Percentiles rank a stretch among this genome's conserved stretches.
Conservation (phyloP, 1,140 invertebrate genomes). For the Trichonephila inaurata region DNA sequence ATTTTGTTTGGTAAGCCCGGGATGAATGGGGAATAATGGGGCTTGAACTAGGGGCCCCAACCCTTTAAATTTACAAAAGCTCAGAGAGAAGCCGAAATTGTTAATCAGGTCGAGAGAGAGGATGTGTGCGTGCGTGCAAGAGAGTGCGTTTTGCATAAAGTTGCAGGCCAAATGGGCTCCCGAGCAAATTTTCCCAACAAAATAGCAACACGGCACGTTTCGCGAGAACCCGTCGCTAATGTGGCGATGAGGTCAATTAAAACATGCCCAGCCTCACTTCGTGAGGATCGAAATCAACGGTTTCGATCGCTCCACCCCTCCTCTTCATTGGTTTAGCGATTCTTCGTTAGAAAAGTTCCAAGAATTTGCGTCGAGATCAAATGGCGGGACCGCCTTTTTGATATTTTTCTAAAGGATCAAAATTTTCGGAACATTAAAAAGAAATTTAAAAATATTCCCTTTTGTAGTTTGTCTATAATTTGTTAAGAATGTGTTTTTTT, state of each 20-base stretch:
- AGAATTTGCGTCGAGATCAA: neutral
- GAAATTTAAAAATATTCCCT: too few relatives aligned
- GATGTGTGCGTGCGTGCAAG: slow-evolving; percentile 13
- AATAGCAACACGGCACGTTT: slow-evolving; percentile 57
- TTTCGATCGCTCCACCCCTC: neutral
- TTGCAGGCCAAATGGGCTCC: neutral
- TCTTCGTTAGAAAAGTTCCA: neutral
- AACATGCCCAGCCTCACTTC: neutral
- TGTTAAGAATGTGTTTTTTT: too few relatives aligned
- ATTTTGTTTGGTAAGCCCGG: slow-evolving; percentile 48
- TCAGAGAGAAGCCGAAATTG: slow-evolving; percentile 56
- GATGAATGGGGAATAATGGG: slow-evolving; percentile 50
- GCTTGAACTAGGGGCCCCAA: neutral
- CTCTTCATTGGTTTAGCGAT: slow-evolving; percentile 2
- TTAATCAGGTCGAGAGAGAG: slow-evolving; percentile 41
- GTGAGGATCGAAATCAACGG: neutral
- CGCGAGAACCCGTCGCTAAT: slow-evolving; percentile 43
- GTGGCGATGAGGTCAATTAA: slow-evolving; percentile 61
- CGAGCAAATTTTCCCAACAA: neutral
- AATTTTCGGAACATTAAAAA: too few relatives aligned
- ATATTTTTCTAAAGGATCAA: neutral
- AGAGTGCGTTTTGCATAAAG: slow-evolving; percentile 53
- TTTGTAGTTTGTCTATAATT: too few relatives aligned
- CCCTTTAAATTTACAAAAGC: slow-evolving; percentile 50
- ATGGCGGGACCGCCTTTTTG: neutral